phyloP scores from a whole-genome alignment of 2,888 invertebrate genomes.

The Ophion costatus region DNA sequence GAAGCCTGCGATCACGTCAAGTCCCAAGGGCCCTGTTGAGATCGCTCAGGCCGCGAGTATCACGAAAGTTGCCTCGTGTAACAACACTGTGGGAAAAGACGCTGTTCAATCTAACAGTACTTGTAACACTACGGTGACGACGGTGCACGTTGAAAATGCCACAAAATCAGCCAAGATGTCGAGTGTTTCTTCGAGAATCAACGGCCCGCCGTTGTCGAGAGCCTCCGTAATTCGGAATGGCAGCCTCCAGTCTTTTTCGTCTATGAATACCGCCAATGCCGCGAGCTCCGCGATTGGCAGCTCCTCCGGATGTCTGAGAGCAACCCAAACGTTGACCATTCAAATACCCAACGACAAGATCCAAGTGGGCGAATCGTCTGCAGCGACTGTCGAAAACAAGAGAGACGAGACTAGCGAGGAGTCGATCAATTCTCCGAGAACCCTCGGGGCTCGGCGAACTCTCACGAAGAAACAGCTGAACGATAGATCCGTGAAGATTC shows the following conservation, averaged over 20 bases:
- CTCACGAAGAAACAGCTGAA: conserved; percentile 77
- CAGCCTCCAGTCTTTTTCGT: background rate
- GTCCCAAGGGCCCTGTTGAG: conserved; percentile 22
- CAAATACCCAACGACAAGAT: conserved; percentile 60
- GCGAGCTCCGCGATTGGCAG: conserved; percentile 4
- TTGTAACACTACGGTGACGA: background rate
- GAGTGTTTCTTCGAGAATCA: conserved; percentile 3
- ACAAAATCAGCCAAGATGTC: background rate
- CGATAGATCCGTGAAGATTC: conserved; percentile 72
- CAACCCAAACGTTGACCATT: conserved; percentile 57
- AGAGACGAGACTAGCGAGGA: background rate
- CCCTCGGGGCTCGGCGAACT: conserved; percentile 67
- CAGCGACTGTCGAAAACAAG: background rate
- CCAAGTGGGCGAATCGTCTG: conserved; percentile 2
- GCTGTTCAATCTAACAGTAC: conserved; percentile 6
- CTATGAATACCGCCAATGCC: background rate
- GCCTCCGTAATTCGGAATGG: background rate
- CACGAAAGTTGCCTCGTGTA: background rate
- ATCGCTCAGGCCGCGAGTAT: conserved; percentile 2
- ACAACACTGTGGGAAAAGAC: background rate
- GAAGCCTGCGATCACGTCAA: conserved; percentile 2
- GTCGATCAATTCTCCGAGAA: conserved; percentile 2
- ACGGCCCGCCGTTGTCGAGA: conserved; percentile 9
- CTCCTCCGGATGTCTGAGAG: conserved; percentile 6
- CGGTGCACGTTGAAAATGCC: conserved; percentile 9